phyloP scores from a whole-genome alignment of 2,113 vertebrate species.

The Callopanchax toddi region DNA sequence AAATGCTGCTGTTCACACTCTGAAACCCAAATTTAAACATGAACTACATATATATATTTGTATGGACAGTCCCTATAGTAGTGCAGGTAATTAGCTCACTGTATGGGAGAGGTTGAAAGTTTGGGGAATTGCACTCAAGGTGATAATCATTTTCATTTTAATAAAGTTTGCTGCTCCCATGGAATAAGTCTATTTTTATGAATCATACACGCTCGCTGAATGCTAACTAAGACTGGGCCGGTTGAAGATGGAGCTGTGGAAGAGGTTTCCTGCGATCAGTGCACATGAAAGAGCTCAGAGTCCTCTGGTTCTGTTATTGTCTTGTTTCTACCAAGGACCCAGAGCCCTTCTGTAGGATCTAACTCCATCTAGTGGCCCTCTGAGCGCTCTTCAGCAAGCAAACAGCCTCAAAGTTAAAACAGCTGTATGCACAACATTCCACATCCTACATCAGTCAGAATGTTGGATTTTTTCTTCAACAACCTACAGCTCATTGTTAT shows the following conservation, averaged over 20 bases:
- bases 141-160: constrained; percentile 71
- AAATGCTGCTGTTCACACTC: background rate
- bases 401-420: constrained; percentile 9
- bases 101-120: constrained; percentile 51
- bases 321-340: constrained; percentile 49
- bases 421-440: background rate
- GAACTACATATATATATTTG: constrained; percentile 14
- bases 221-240: constrained; percentile 30
- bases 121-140: constrained; percentile 42
- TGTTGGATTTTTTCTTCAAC: background rate
- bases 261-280: constrained; percentile 45
- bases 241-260: constrained; percentile 45
- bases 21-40: background rate
- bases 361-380: constrained; percentile 83
- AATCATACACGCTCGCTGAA: constrained; percentile 24
- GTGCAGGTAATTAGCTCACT: constrained; percentile 58
- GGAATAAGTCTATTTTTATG: constrained; percentile 61
- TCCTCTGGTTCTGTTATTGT: constrained; percentile 56
- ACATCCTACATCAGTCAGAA: background rate
- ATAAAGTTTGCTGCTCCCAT: constrained; percentile 68
- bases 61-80: constrained; percentile 40
- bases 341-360: constrained; percentile 78
- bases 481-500: background rate
- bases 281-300: constrained; percentile 37
- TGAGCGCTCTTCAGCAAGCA: constrained; percentile 55